Evolutionary conservation across 2,888 invertebrate species (phyloP).

Genomic region (Xestia ashworthii): DNA sequence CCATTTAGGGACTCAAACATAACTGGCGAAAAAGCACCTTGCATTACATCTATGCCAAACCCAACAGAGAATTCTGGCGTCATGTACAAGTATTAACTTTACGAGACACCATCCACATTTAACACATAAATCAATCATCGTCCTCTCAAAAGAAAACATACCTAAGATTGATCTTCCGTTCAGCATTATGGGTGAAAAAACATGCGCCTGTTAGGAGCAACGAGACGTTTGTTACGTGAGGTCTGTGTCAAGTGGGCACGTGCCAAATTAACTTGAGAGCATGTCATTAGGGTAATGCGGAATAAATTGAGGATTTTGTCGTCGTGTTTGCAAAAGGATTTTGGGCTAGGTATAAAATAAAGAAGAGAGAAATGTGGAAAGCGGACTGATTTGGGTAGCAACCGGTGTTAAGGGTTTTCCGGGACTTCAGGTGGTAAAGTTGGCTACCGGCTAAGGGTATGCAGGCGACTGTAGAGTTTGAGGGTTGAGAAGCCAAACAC

Average conservation of each 20-base stretch:
- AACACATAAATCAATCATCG: not conserved
- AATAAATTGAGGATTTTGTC: conserved; percentile 40
- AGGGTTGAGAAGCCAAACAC: too few species aligned
- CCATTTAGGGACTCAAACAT: too few species aligned
- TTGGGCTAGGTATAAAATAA: not conserved
- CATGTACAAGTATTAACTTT: not conserved
- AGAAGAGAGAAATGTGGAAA: too few species aligned
- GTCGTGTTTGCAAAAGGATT: conserved; percentile 8
- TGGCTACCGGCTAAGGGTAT: too few species aligned
- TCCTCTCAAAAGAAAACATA: not conserved
- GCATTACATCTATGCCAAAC: too few species aligned
- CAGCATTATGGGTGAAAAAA: conserved; percentile 14
- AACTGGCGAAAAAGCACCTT: too few species aligned
- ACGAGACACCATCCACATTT: not conserved
- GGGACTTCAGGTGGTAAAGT: too few species aligned
- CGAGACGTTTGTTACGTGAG: conserved; percentile 16
- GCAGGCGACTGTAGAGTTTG: too few species aligned
- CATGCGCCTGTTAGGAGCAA: not conserved
- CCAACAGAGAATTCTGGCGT: not conserved
- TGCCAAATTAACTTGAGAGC: conserved; percentile 12
- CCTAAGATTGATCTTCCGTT: conserved; percentile 28
- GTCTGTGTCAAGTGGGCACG: not conserved
- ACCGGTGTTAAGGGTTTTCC: too few species aligned
- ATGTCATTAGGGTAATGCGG: conserved; percentile 15
- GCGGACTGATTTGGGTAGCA: too few species aligned